Base-by-base conservation (phyloP, 2,888 invertebrate genomes). In the Cataglyphis albicans region DNA sequence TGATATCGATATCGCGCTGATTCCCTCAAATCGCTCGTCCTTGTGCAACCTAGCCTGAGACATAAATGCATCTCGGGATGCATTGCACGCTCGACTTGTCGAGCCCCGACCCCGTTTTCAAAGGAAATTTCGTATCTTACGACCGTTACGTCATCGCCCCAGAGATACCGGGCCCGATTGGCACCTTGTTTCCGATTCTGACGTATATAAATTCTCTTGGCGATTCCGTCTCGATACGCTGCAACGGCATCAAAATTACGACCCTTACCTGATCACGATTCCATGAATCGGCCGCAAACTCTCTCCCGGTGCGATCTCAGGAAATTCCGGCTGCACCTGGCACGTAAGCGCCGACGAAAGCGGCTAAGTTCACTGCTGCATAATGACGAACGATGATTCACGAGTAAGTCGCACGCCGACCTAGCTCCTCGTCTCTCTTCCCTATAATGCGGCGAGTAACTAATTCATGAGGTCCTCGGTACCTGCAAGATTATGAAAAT, bases 331-430 rank as follows among this genome's bases (percentile, higher is more conserved):
- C 68, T 57, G 55, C 76, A 68, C 55, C 38, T 68, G 76, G 38
- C 15, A 52, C 48, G 68, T 76, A 41, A 41, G 32, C 57, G 21
- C 29, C 38, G 55, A 41, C 10, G 55, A 21, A 78, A 78, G 32
- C 74, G 35, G 6, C 44, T 15, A 63, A 61, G 75, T 81, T 81
- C 82, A 83, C 81, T 72, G 84, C 75, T 74, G 78, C 78, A 78
- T 38, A 86, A 88, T 81, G 68, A 81, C 72, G 76, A 82, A 80
- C 86, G 84, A 61, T 67, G 80, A 81, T 78, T 75, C 84, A 88
- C 80, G 57, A 83, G 59, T 72, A 59, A 84, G 86, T 84, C 81
- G 82, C 29, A 73, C 61, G 44, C 55, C 55, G 80, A 82, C 67
- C 73, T 10, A 48, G n/a, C n/a, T 41, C 76, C 35, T 84, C 38